These are phyloP conservation scores for Ptilorrhoa leucosticta DNA, from an alignment of 2,113 vertebrate genomes.

Conservation along the genomic window DNA sequence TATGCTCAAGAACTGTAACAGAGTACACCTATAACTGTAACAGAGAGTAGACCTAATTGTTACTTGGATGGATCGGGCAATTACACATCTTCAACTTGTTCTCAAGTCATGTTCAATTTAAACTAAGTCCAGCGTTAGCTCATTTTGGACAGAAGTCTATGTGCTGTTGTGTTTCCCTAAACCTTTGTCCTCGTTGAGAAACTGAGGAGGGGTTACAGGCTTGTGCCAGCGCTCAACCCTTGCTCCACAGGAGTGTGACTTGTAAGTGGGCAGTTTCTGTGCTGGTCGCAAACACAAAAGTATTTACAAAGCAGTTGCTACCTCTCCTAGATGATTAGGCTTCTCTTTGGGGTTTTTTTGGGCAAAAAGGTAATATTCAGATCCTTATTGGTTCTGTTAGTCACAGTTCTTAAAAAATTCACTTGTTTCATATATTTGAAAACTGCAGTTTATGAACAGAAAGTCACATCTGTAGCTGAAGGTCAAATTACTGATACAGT, in stretches of 20 bases:
- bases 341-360: not conserved
- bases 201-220: not conserved
- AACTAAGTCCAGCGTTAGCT: not conserved
- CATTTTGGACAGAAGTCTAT: not conserved
- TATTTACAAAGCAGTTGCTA: not conserved
- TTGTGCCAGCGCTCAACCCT: not conserved
- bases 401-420: not conserved
- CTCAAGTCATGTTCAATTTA: not conserved
- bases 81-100: not conserved
- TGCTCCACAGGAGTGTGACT: not conserved
- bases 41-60: not conserved
- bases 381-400: not conserved
- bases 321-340: not conserved
- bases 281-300: not conserved
- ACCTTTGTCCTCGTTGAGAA: conserved; percentile 1
- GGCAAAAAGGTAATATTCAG: not conserved
- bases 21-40: not conserved
- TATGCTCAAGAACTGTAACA: not conserved
- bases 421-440: not conserved
- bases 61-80: not conserved
- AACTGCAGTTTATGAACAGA: not conserved
- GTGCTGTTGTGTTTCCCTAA: not conserved
- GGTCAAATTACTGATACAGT: not conserved
- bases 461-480: not conserved
- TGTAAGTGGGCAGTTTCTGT: not conserved